Conservation (phyloP, 1,140 invertebrate genomes). For the Meloidogyne chitwoodi region DNA sequence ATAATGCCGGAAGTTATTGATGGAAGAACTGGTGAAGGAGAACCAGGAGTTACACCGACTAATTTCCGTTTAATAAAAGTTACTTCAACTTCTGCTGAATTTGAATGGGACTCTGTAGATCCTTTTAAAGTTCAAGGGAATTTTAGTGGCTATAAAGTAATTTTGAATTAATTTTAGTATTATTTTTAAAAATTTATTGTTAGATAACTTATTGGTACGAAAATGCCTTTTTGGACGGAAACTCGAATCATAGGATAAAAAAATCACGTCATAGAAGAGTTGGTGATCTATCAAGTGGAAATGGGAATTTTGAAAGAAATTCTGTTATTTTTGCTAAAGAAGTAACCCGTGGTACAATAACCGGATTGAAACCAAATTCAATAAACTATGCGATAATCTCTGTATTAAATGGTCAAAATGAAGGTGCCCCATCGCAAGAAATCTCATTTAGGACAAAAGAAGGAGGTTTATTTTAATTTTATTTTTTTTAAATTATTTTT, state of each 20-base stretch:
- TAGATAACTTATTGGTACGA: slow-evolving; percentile 54
- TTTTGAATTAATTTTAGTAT: neutral
- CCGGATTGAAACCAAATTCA: slow-evolving; percentile 80
- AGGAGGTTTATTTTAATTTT: slow-evolving; percentile 67
- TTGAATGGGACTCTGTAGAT: slow-evolving; percentile 56
- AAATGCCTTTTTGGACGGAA: slow-evolving; percentile 18
- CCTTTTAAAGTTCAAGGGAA: slow-evolving; percentile 67
- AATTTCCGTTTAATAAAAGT: slow-evolving; percentile 46
- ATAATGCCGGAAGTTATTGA: slow-evolving; percentile 80
- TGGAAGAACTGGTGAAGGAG: slow-evolving; percentile 62
- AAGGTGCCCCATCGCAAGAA: slow-evolving; percentile 79
- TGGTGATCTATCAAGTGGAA: slow-evolving; percentile 9
- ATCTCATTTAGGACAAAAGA: slow-evolving; percentile 82
- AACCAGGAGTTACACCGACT: slow-evolving; percentile 44
- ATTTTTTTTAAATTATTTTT: slow-evolving; percentile 6
- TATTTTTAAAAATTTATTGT: neutral
- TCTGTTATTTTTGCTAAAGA: slow-evolving; percentile 59
- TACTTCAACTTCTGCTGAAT: slow-evolving; percentile 49
- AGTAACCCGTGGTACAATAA: slow-evolving; percentile 71
- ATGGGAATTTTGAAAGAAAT: slow-evolving; percentile 22
- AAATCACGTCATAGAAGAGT: neutral
- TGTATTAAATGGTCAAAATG: slow-evolving; percentile 78
- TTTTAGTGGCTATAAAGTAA: slow-evolving; percentile 82
- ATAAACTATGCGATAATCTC: slow-evolving; percentile 80
- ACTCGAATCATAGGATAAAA: neutral